Base-by-base conservation (phyloP, 2,888 invertebrate genomes). In the Heliconius hortense region DNA sequence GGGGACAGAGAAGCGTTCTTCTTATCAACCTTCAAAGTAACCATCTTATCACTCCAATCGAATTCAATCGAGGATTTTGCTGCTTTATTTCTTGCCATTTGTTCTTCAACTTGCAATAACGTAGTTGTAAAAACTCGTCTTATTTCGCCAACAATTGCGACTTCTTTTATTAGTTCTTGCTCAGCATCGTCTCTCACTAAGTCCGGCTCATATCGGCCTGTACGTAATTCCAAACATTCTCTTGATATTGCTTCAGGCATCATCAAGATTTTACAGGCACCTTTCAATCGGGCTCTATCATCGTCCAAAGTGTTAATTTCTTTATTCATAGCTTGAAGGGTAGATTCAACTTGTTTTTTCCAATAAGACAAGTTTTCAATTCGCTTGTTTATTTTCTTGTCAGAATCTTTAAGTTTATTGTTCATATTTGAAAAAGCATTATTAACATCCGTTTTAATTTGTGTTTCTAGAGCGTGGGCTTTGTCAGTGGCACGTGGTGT, bases 1-100 rank as follows among this genome's bases (percentile, higher is more conserved):
- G 96, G 96, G 43, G 95, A 95, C 59, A 98, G 90, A 1, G 94
- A 94, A 11, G 95, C 92, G 85, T 96, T 97, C 2, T 90, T 86
- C 0, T 95, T 94, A 81, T 98, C 98, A 21, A 97, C 93, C 80
- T 96, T 95, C 81, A 97, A 95, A 0, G 97, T 94, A 66, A 96
- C 95, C 84, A 95, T 95, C 90, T 98, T 98, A 86, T 98, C 97
- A 81, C 97, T 97, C 98, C 98, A 98, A 86, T 98, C 98, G 81
- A 95, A 95, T 89, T 98, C 98, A 76, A 98, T 90, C 31, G 96
- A 95, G 63, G 96, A 94, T 86, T 98, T 98, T 0, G 96, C 96
- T 7, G 97, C 96, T 84, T 96, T 96, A 84, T 97, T 96, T 82
- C 96, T 95, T n/a, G 94, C 85, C 85, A 97, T 94, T 86, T 97